These are phyloP conservation scores for Andrena camellia DNA, from an alignment of 2,888 invertebrate species.

Conservation along the genomic window DNA sequence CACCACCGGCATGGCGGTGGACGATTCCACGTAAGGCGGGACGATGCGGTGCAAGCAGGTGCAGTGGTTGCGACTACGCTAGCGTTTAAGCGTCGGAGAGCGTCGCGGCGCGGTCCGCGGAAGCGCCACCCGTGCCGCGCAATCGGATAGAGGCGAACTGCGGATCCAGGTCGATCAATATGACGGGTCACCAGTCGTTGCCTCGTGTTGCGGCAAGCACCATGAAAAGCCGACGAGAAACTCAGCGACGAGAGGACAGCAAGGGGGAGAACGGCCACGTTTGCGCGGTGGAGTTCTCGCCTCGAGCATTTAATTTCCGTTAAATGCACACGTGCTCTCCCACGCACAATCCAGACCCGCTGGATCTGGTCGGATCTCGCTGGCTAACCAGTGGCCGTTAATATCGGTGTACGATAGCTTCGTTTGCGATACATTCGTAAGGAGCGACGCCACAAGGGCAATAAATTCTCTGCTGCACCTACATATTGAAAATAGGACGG, in stretches of 20 bases:
- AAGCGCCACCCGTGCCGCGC: slow-evolving; percentile 61
- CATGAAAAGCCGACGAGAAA: slow-evolving; percentile 17
- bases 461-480: slow-evolving; percentile 21
- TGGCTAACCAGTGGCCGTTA: too few relatives aligned
- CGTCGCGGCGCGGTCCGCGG: slow-evolving; percentile 40
- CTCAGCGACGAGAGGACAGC: background rate
- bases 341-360: background rate
- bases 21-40: slow-evolving; percentile 40
- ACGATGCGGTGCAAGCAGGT: slow-evolving; percentile 40
- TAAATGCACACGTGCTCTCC: slow-evolving; percentile 2
- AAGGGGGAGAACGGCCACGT: slow-evolving; percentile 7
- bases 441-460: background rate
- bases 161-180: slow-evolving; percentile 75
- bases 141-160: slow-evolving; percentile 57
- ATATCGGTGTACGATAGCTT: too few relatives aligned
- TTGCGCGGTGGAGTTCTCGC: slow-evolving; percentile 33
- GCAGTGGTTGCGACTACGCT: slow-evolving; percentile 59
- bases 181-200: slow-evolving; percentile 60
- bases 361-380: background rate
- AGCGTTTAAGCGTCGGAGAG: slow-evolving; percentile 46
- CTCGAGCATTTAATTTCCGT: background rate
- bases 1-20: slow-evolving; percentile 42
- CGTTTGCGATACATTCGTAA: too few relatives aligned
- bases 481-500: background rate
- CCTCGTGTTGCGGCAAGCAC: slow-evolving; percentile 63